Percentiles rank a stretch among this genome's conserved stretches.
These are phyloP conservation scores for Agrotis clavis DNA, from an alignment of 2,888 invertebrate genomes.

Conservation along the genomic window DNA sequence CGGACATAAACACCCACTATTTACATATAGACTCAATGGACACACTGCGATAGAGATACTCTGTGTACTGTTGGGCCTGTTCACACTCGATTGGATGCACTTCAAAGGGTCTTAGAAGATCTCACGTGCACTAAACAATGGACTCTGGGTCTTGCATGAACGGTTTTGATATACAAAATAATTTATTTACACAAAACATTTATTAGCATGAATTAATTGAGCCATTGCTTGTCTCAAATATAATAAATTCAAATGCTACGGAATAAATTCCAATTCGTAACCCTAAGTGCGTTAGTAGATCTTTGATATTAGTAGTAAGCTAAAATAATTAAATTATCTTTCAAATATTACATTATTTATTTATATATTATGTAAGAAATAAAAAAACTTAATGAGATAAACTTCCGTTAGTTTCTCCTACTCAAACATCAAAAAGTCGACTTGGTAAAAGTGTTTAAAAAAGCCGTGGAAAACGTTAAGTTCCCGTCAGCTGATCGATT, in stretches of 20 bases:
- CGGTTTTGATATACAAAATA: neutral
- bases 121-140: neutral
- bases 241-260: too few species aligned
- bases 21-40: slow-evolving; percentile 37
- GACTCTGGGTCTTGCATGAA: neutral
- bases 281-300: too few species aligned
- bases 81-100: slow-evolving; percentile 14
- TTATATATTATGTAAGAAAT: neutral
- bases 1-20: slow-evolving; percentile 41
- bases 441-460: slow-evolving; percentile 28
- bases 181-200: too few species aligned
- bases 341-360: too few species aligned
- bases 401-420: slow-evolving; percentile 33
- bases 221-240: too few species aligned
- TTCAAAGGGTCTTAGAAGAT: slow-evolving; percentile 8
- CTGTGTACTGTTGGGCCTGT: neutral
- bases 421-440: slow-evolving; percentile 5
- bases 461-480: slow-evolving; percentile 40
- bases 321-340: too few species aligned
- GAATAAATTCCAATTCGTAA: too few species aligned
- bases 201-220: too few species aligned
- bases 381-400: slow-evolving; percentile 16
- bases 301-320: too few species aligned
- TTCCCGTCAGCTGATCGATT: slow-evolving; percentile 50
- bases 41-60: neutral